Evolutionary conservation across 2,113 vertebrate species (phyloP), one percentile per base, ranked within the genome.

Genomic region (Phoxinus phoxinus): DNA sequence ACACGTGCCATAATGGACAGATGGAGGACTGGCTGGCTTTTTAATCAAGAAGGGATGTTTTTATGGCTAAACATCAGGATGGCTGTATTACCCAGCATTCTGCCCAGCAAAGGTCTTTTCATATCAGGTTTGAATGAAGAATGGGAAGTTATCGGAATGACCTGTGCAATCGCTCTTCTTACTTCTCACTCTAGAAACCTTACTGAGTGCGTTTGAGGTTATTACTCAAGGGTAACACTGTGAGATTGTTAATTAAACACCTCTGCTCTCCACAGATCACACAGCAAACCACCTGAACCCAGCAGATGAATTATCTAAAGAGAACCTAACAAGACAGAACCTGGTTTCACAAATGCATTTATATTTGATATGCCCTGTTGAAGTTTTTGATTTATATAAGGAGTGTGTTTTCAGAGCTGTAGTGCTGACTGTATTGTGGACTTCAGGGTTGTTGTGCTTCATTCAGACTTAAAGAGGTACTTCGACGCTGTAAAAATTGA

Each of bases 231-330:
- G 89, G 86, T 88, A 90, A 92, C 92, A 91, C 61, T 72, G 85
- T 84, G 84, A 90, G 83, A 91, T 82, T 91, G 81, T 87, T 93
- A 93, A 94, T 93, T 93, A 94, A 94, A 94, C 91, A 92, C 92
- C 90, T 93, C 83, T 84, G 44, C 37, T 78, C 86, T 90, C 58
- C 37, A 69, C 85, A 87, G 85, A 85, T 23, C 67, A 37, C 44
- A 88, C 3, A n/a, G 21, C 67, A 85, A 80, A 78, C 41, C 53
- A 81, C 37, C 74, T 73, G n/a, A 85, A 46, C 56, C 21, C 79
- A 56, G 15, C 15, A 46, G 41, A 73, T 46, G 6, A 73, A 44
- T 25, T 44, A 23, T 12, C 71, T 17, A 25, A 25, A 4, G 1
- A 46, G 11, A 48, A 48, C 12, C 46, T 48, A 48, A 23, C 4